Evolutionary conservation across 2,797 vertebrate species (phyloP).

Genomic region (Lateolabrax maculatus): DNA sequence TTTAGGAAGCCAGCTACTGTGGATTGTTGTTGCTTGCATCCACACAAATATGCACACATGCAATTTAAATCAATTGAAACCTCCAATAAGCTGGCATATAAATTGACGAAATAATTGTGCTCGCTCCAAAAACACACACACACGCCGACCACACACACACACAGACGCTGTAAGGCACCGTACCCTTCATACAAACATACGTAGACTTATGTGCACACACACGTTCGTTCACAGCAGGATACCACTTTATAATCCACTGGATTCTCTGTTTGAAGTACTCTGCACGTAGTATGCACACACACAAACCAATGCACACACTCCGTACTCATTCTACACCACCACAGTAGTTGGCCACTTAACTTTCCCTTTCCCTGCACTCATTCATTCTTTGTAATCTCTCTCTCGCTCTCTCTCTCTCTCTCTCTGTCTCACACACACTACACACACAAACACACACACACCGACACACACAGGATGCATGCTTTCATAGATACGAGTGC

Average conservation of each 20-base stretch:
- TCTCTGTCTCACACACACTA: not conserved
- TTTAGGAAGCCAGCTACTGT: too few relatives aligned
- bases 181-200: not conserved
- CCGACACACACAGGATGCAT: not conserved
- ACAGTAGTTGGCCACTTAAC: slow-evolving; percentile 43
- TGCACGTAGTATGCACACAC: not conserved
- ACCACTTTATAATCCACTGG: slow-evolving; percentile 42
- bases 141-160: not conserved
- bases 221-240: slow-evolving; percentile 25
- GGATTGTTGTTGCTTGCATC: too few relatives aligned
- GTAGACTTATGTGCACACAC: not conserved
- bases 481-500: slow-evolving; percentile 5
- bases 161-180: not conserved
- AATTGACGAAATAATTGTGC: not conserved
- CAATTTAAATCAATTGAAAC: too few relatives aligned
- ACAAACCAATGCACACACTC: not conserved
- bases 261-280: slow-evolving; percentile 19
- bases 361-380: slow-evolving; percentile 15
- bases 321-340: slow-evolving; percentile 5
- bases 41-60: too few relatives aligned
- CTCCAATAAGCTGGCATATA: not conserved
- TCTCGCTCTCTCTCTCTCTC: too few relatives aligned
- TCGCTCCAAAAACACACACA: not conserved
- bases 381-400: slow-evolving; percentile 27
- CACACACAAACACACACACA: not conserved